These are phyloP conservation scores for Trichomycterus rosablanca DNA, from an alignment of 2,113 vertebrate species.

Conservation along the genomic window DNA sequence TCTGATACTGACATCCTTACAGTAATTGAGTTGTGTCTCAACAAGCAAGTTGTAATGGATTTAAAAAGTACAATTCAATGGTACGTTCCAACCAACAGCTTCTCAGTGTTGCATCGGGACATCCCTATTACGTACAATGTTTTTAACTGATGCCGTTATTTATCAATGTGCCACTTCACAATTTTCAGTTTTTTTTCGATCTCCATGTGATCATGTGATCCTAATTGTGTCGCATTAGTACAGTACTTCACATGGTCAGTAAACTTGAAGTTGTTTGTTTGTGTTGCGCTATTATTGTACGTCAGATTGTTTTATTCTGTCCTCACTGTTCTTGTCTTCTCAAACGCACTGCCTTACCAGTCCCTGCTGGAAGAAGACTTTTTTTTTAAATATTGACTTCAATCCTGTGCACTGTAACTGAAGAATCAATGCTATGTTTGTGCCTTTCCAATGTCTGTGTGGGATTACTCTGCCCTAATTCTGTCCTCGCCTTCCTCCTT, in stretches of 20 bases:
- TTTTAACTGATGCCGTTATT: slow-evolving; percentile 43
- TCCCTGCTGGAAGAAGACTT: background rate
- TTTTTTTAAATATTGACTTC: slow-evolving; percentile 14
- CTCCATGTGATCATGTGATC: background rate
- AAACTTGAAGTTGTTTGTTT: slow-evolving; percentile 28
- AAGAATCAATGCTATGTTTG: slow-evolving; percentile 23
- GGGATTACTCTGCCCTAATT: slow-evolving; percentile 9
- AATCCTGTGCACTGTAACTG: slow-evolving; percentile 36
- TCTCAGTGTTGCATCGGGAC: slow-evolving; percentile 17
- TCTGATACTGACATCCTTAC: no score
- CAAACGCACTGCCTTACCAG: slow-evolving; percentile 39
- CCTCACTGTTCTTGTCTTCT: slow-evolving; percentile 14
- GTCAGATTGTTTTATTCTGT: background rate
- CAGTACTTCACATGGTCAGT: slow-evolving; percentile 9
- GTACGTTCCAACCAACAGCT: no score
- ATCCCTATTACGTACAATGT: slow-evolving; percentile 16
- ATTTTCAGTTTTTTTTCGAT: background rate
- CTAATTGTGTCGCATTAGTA: background rate
- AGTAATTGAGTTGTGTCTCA: no score
- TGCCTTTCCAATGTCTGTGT: slow-evolving; percentile 40
- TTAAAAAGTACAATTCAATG: no score
- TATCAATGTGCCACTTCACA: slow-evolving; percentile 2
- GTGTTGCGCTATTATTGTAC: background rate
- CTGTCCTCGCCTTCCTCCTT: background rate
- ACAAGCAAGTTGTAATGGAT: no score